These are phyloP conservation scores for Sphenodon punctatus DNA, from an alignment of 2,797 vertebrate genomes.

Conservation along the genomic window DNA sequence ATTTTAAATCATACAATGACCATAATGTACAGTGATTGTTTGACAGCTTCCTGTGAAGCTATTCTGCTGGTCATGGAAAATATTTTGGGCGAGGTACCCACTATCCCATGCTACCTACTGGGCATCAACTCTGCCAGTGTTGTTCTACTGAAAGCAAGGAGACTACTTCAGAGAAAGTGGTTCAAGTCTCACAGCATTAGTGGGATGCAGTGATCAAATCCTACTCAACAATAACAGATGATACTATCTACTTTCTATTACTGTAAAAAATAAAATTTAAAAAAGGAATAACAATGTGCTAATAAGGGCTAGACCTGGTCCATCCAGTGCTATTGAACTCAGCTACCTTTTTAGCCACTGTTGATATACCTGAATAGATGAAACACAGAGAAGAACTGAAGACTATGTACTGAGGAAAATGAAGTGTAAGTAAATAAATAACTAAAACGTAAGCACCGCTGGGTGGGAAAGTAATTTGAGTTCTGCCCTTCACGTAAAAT, in stretches of 20 bases:
- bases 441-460: background rate
- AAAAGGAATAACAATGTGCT: background rate
- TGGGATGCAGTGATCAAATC: background rate
- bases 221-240: background rate
- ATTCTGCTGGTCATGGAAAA: too few species aligned
- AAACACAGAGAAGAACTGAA: background rate
- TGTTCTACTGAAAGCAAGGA: too few species aligned
- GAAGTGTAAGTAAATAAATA: background rate
- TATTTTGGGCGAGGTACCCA: too few species aligned
- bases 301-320: background rate
- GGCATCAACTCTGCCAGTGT: too few species aligned
- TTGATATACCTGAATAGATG: background rate
- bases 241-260: background rate
- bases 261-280: background rate
- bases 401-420: background rate
- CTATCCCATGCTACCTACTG: too few species aligned
- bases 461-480: slow-evolving; percentile 20
- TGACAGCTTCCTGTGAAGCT: too few species aligned
- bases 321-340: background rate
- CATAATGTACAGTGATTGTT: too few species aligned
- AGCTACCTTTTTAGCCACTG: background rate
- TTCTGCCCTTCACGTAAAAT: slow-evolving; percentile 35
- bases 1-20: too few species aligned
- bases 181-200: too few species aligned
- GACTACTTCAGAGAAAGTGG: too few species aligned